These are phyloP conservation scores for Drosophila ironensis DNA, from an alignment of 1,140 invertebrate species.

Conservation along the genomic window DNA sequence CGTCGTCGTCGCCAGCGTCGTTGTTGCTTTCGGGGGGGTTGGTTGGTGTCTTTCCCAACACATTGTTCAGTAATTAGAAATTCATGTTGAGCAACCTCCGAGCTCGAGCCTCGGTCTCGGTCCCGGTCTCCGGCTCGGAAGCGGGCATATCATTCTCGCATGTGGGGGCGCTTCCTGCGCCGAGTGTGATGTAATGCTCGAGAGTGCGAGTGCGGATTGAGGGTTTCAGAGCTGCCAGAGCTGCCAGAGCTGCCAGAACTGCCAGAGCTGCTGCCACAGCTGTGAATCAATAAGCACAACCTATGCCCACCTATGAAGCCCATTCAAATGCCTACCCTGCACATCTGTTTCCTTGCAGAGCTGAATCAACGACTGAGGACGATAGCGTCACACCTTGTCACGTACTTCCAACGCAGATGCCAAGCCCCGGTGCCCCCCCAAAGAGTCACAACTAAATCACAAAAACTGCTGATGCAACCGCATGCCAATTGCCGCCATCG, in stretches of 20 bases:
- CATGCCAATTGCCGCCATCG: conserved; percentile 32
- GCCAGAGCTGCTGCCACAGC: too few relatives aligned
- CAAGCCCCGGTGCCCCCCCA: conserved; percentile 2
- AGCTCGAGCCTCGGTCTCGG: too few relatives aligned
- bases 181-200: conserved; percentile 15
- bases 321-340: background rate
- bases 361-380: conserved; percentile 13
- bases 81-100: conserved; percentile 36
- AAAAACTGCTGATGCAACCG: too few relatives aligned
- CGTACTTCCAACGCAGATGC: conserved; percentile 32
- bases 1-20: background rate
- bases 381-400: background rate
- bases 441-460: conserved; percentile 1
- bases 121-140: too few relatives aligned
- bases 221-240: too few relatives aligned
- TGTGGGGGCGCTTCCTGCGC: conserved; percentile 6
- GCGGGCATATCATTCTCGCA: too few relatives aligned
- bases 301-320: too few relatives aligned
- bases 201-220: background rate
- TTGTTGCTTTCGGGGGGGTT: too few relatives aligned
- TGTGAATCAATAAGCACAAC: too few relatives aligned
- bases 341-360: conserved; percentile 14
- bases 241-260: too few relatives aligned
- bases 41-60: conserved; percentile 1
- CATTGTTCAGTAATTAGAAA: conserved; percentile 47